Conservation (phyloP, 2,888 invertebrate species). For the Clivina fossor region DNA sequence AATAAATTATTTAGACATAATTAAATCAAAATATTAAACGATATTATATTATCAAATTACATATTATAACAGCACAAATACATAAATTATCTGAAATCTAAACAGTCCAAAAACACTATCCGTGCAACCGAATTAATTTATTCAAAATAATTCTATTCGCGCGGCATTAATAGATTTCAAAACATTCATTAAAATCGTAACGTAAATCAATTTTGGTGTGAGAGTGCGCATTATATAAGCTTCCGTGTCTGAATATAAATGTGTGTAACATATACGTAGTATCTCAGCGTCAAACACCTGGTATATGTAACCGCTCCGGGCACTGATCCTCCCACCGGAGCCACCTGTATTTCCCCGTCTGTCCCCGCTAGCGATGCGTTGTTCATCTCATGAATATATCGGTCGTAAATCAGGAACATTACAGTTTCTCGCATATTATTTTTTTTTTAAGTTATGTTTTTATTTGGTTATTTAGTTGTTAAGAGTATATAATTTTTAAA, state of each 20-base stretch:
- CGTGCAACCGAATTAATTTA: conserved; percentile 1
- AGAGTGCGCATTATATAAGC: too few relatives aligned
- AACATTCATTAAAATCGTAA: conserved; percentile 1
- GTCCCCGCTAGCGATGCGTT: conserved; percentile 1
- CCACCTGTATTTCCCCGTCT: conserved; percentile 18
- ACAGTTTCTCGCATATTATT: not conserved
- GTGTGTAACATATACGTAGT: too few relatives aligned
- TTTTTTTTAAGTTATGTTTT: not conserved
- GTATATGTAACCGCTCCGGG: conserved; percentile 10
- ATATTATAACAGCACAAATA: not conserved
- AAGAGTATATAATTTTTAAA: too few relatives aligned
- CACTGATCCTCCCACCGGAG: conserved; percentile 19
- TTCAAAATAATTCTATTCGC: not conserved
- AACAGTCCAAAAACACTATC: too few relatives aligned
- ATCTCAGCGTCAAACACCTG: too few relatives aligned
- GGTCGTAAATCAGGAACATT: conserved; percentile 19
- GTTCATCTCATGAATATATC: conserved; percentile 27
- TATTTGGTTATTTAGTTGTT: not conserved
- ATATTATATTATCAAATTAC: too few relatives aligned
- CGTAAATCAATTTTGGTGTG: conserved; percentile 6
- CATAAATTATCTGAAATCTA: not conserved
- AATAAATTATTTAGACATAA: too few relatives aligned
- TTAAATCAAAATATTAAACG: too few relatives aligned
- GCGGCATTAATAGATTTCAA: conserved; percentile 10
- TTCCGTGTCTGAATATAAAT: not conserved